These are phyloP conservation scores for Grantiella picta DNA, from an alignment of 2,113 vertebrate species.

Conservation along the genomic window DNA sequence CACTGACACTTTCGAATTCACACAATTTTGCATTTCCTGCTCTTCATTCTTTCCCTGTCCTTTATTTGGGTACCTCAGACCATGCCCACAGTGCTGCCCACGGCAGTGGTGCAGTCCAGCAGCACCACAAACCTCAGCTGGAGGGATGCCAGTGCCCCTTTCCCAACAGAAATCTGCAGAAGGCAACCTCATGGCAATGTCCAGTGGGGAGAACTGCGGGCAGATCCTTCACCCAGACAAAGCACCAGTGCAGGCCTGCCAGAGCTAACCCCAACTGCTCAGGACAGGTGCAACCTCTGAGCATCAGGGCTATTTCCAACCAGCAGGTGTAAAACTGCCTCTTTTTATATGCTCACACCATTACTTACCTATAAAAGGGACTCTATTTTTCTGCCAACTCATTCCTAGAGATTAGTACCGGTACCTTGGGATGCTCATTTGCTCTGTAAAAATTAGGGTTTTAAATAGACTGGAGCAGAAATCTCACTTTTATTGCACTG, in stretches of 20 bases:
- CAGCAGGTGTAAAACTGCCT: neutral
- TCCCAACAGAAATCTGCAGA: neutral
- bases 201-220: accelerated
- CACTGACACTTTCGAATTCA: neutral
- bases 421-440: constrained; percentile 21
- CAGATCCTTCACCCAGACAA: neutral
- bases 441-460: constrained; percentile 28
- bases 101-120: neutral
- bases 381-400: constrained; percentile 35
- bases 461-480: constrained; percentile 3
- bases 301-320: neutral
- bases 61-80: neutral
- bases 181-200: neutral
- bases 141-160: neutral
- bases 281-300: neutral
- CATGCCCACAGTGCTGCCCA: neutral
- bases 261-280: neutral
- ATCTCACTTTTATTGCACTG: constrained; percentile 12
- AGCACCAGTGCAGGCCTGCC: neutral
- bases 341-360: neutral
- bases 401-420: constrained; percentile 10
- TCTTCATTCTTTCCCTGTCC: neutral
- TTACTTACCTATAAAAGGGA: constrained; percentile 30
- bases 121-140: neutral
- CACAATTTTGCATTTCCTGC: neutral